These are phyloP conservation scores for Ooceraea biroi DNA, from an alignment of 1,140 invertebrate genomes.

Conservation along the genomic window DNA sequence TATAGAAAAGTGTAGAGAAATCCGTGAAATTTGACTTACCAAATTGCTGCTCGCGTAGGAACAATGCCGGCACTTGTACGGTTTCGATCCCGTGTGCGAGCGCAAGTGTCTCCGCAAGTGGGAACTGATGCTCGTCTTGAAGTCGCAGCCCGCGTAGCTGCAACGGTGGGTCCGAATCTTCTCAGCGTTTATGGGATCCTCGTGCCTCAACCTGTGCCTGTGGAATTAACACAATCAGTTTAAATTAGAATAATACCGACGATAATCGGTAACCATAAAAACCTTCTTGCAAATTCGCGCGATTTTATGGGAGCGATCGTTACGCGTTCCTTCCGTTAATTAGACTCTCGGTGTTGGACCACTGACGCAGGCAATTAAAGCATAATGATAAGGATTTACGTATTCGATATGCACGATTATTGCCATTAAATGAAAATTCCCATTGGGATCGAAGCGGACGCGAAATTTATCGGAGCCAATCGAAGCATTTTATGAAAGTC, in stretches of 20 bases:
- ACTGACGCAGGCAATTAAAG: conserved; percentile 52
- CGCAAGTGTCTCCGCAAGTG: conserved; percentile 92
- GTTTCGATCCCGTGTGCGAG: conserved; percentile 92
- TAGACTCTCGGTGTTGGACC: conserved; percentile 44
- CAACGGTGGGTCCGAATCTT: conserved; percentile 72
- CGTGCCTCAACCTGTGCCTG: conserved; percentile 82
- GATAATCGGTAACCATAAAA: conserved; percentile 40
- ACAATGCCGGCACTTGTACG: conserved; percentile 95
- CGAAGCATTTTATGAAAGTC: conserved; percentile 58
- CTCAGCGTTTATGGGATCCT: conserved; percentile 35
- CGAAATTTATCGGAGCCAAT: conserved; percentile 54
- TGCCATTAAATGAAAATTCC: conserved; percentile 57
- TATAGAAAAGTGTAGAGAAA: too few relatives aligned
- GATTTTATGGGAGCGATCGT: conserved; percentile 44
- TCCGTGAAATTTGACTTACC: conserved; percentile 84
- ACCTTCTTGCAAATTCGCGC: not conserved
- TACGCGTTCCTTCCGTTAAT: conserved; percentile 40
- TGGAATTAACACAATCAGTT: conserved; percentile 60
- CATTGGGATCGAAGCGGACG: conserved; percentile 34
- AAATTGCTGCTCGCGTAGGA: conserved; percentile 91
- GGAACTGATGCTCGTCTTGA: conserved; percentile 89
- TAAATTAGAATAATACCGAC: conserved; percentile 1
- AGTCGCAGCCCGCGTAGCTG: conserved; percentile 87
- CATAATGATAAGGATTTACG: conserved; percentile 59
- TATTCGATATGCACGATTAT: conserved; percentile 56